These are phyloP conservation scores for Notolepis coatsorum DNA, from an alignment of 2,797 vertebrate genomes.

Conservation along the genomic window DNA sequence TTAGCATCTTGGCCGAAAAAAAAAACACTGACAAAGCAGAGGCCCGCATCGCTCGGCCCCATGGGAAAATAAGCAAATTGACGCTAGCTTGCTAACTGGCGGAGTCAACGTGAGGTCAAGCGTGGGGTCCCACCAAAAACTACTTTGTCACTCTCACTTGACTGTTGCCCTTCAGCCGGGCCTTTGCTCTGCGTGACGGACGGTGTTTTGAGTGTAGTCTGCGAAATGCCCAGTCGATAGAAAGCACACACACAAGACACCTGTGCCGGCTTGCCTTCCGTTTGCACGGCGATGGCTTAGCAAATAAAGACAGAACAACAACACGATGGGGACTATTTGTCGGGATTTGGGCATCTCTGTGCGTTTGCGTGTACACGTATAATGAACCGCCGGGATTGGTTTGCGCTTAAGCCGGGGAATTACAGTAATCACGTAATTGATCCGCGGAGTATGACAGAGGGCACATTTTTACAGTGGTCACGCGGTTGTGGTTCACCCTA, in stretches of 20 bases:
- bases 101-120: slow-evolving; percentile 69
- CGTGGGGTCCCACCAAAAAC: slow-evolving; percentile 42
- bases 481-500: slow-evolving; percentile 54
- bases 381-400: slow-evolving; percentile 19
- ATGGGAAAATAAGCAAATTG: slow-evolving; percentile 61
- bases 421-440: slow-evolving; percentile 59
- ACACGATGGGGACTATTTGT: slow-evolving; percentile 41
- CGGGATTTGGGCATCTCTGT: slow-evolving; percentile 49
- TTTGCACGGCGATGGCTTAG: slow-evolving; percentile 50
- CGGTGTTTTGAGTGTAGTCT: slow-evolving; percentile 28
- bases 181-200: slow-evolving; percentile 34
- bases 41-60: slow-evolving; percentile 37
- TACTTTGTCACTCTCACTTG: slow-evolving; percentile 58
- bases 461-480: slow-evolving; percentile 28
- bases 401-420: slow-evolving; percentile 54
- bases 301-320: slow-evolving; percentile 50
- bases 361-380: slow-evolving; percentile 7
- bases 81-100: slow-evolving; percentile 37
- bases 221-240: slow-evolving; percentile 7
- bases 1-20: slow-evolving; percentile 68
- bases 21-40: slow-evolving; percentile 73
- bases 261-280: slow-evolving; percentile 53
- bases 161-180: slow-evolving; percentile 30
- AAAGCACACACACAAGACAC: slow-evolving; percentile 38
- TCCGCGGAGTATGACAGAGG: slow-evolving; percentile 14